Conservation (phyloP, 92 coral and sea anemone genomes). For the Bergia sp. region DNA sequence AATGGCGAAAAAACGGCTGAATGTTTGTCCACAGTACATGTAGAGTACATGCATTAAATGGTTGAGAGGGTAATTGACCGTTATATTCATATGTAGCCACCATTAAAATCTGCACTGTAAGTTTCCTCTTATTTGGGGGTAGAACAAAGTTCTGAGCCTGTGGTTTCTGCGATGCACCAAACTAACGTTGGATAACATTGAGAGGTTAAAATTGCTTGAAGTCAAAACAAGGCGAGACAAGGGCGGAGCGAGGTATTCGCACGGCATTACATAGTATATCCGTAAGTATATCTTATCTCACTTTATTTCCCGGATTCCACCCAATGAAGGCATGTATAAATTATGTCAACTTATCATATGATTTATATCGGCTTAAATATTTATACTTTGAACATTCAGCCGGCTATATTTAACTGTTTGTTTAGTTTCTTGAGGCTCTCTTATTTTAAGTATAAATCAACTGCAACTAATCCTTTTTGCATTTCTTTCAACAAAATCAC, state of each 20-base stretch:
- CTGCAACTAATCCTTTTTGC: not conserved
- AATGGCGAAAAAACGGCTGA: not conserved
- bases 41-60: too few relatives aligned
- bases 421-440: not conserved
- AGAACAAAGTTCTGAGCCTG: too few relatives aligned
- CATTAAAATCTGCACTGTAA: too few relatives aligned
- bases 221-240: not conserved
- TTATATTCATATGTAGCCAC: too few relatives aligned
- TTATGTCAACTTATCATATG: not conserved
- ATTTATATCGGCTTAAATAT: not conserved
- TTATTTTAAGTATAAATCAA: not conserved
- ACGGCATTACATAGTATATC: not conserved
- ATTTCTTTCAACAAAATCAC: not conserved
- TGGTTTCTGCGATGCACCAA: not conserved
- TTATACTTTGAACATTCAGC: not conserved
- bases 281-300: not conserved
- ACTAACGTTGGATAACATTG: not conserved
- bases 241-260: not conserved
- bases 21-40: too few relatives aligned
- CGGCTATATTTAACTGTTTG: not conserved
- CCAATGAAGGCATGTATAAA: slow-evolving; percentile 34
- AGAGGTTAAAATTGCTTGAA: not conserved
- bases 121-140: too few relatives aligned
- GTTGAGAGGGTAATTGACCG: too few relatives aligned
- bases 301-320: slow-evolving; percentile 9